phyloP scores from a whole-genome alignment of 2,113 vertebrate species.

The Aythya baeri region DNA sequence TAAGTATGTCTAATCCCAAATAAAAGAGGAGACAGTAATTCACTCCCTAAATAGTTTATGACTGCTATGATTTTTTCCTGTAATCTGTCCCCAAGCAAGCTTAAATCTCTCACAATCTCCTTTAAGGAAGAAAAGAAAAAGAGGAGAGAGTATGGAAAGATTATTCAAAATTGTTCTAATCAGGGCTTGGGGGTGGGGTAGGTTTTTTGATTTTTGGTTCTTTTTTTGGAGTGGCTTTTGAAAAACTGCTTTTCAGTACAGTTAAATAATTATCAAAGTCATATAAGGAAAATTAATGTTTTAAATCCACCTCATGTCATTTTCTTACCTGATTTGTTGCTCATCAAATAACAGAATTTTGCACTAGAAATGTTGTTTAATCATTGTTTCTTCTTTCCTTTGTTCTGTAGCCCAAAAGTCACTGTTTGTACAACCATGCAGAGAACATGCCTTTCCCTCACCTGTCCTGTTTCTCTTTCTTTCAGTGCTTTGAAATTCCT shows the following conservation, averaged over 20 bases:
- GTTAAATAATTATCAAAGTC: not conserved
- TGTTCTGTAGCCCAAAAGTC: not conserved
- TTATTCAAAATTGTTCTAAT: not conserved
- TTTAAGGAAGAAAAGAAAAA: not conserved
- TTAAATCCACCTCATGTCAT: not conserved
- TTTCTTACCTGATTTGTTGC: not conserved
- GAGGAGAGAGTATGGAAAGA: not conserved
- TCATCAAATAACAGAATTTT: not conserved
- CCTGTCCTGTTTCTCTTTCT: not conserved
- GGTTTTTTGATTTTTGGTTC: too few species aligned
- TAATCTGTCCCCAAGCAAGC: constrained; percentile 49
- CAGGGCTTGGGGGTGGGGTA: too few species aligned
- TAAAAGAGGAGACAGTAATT: constrained; percentile 48
- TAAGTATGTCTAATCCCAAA: constrained; percentile 52
- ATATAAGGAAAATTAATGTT: not conserved
- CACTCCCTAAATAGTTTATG: constrained; percentile 23
- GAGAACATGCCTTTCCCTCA: not conserved
- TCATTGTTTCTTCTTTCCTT: not conserved
- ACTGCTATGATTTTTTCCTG: constrained; percentile 8
- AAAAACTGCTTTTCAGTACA: not conserved
- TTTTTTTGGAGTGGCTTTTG: not conserved
- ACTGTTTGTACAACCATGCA: not conserved
- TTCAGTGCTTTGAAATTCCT: not conserved
- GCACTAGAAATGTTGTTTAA: not conserved
- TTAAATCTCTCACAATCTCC: constrained; percentile 40